Evolutionary conservation across 2,797 vertebrate genomes (phyloP), one percentile per base, ranked within the genome.

Genomic region (Myripristis jacobus): DNA sequence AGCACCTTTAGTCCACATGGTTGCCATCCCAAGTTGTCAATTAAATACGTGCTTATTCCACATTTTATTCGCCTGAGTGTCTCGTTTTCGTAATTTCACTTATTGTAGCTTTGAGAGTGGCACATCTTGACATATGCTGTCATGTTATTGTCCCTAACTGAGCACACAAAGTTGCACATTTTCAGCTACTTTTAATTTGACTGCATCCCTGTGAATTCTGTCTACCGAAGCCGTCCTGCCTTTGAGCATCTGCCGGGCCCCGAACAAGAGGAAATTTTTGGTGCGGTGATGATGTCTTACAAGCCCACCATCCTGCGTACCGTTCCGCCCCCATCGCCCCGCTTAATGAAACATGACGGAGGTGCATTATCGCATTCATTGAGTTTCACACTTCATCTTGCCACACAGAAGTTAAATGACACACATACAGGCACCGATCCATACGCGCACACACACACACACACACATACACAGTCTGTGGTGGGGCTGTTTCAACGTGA

Each of bases 311-410:
- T 50, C 75, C 50, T 2, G 27, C 22, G 47, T 19, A 10, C 59
- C 75, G 62, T 76, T 73, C 75, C 72, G 6, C 78, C 74, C 73
- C 69, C 73, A 60, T 66, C 61, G 13, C 71, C 61, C 46, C 36
- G 71, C 73, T 44, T 88, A 90, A 91, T 91, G 83, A 79, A 86
- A 88, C 89, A 79, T 83, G 89, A 88, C 90, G 24, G 47, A 66
- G 75, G 73, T 78, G 80, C 80, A 81, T 88, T 77, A 86, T 84
- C 38, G 31, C 59, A 60, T 57, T 77, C 65, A 67, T 77, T 73
- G 66, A 66, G 55, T 84, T 81, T 77, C 89, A 84, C 79, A 77
- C 73, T 80, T 79, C 70, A 66, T 81, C 86, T 80, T 58, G 58
- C 78, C 73, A 69, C 83, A 51, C 68, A 71, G 67, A 75, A 74